Conservation (phyloP, 2,888 invertebrate genomes). For the Hermaeophaga mercurialis region DNA sequence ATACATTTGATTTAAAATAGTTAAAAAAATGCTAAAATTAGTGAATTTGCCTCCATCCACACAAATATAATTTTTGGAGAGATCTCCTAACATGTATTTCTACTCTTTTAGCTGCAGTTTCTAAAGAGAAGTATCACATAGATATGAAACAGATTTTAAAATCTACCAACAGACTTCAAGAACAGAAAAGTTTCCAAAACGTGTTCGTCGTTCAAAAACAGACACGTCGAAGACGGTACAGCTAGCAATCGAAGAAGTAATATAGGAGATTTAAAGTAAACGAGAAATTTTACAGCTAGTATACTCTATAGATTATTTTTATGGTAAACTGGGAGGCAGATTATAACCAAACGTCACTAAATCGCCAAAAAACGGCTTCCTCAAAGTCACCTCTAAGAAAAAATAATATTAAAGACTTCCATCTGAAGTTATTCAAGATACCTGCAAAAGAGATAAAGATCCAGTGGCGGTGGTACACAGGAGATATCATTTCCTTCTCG, state of each 20-base stretch:
- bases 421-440: constrained; percentile 38
- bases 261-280: background rate
- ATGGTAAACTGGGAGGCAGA: constrained; percentile 11
- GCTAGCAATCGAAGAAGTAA: constrained; percentile 13
- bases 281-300: background rate
- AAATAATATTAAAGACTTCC: constrained; percentile 36
- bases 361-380: constrained; percentile 46
- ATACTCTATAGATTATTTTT: background rate
- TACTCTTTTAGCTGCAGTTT: constrained; percentile 12
- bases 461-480: constrained; percentile 31
- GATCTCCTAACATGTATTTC: background rate
- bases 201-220: constrained; percentile 31
- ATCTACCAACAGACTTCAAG: constrained; percentile 18
- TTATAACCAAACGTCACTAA: constrained; percentile 1
- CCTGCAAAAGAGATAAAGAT: constrained; percentile 34
- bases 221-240: constrained; percentile 31
- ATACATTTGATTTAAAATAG: no score
- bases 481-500: constrained; percentile 24
- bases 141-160: constrained; percentile 37
- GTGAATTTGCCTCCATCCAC: constrained; percentile 5
- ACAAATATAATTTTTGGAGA: background rate
- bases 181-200: constrained; percentile 19
- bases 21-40: no score
- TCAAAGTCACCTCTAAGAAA: constrained; percentile 37
- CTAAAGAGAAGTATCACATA: constrained; percentile 23